Base-by-base conservation (phyloP, 2,113 vertebrate genomes). In the Numenius arquata region DNA sequence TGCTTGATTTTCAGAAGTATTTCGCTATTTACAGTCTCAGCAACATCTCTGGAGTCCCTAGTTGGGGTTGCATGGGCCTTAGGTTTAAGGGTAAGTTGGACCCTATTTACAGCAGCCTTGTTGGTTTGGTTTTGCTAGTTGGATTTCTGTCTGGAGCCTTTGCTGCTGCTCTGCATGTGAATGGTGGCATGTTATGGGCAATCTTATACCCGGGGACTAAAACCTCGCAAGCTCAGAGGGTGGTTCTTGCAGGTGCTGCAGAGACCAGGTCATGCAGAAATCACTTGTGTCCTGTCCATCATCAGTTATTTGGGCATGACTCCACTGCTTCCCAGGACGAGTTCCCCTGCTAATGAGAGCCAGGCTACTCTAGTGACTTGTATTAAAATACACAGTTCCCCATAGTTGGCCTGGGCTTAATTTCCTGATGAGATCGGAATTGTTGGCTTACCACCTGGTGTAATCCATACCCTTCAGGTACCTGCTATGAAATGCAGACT, bases 391-490 rank as follows among this genome's bases (percentile, higher is more conserved):
- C 26, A 3, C 38, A 20, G 40, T 29, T 94, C 34, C 38, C 48
- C 56, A n/a, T 8, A 2, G 84, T 66, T 91, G 88, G 53, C 62
- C 68, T 68, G 61, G 62, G 48, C 84, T 91, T 76, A 30, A 15
- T 50, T 75, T 90, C 89, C 9, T 18, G 1, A 20, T 56, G 80
- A 75, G 80, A 27, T 76, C 0, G 21, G 86, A 89, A 87, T 65
- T 56, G 86, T 45, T 96, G 92, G 76, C 66, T 94, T 92, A 29
- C 62, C 53, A 93, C 48, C 80, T 94, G 86, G 27, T 76, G 86
- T 93, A 73, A 93, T 70, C 80, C 9, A 41, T 21, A 40, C 47
- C 43, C 11, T 67, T 48, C 75, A 86, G 90, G 92, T 95, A 93
- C 66, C 86, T 92, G 85, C 63, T 74, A 6, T 61, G 76, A 95